Base-by-base conservation (phyloP, 2,888 invertebrate species). In the Acholoe squamosa region DNA sequence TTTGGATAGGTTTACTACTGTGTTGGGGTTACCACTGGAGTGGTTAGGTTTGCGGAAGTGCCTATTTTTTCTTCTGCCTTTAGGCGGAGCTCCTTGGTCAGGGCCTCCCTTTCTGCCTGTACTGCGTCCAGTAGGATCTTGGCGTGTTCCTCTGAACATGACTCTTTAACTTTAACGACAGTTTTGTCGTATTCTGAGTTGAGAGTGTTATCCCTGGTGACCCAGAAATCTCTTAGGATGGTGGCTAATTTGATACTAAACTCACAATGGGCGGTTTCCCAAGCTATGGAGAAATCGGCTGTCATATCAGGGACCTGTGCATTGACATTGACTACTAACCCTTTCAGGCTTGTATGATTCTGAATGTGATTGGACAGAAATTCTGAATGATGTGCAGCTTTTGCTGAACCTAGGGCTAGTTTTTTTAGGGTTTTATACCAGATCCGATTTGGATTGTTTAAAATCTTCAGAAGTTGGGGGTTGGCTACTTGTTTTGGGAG, bases 341-440 rank as follows among this genome's bases (percentile, higher is more conserved):
- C 61, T 61, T 19, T 3, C 61, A 19, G 61, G 61, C 22, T 7
- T 3, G 19, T 61, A 14, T 61, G 3, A n/a, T 19, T 61, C 3
- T 14, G 1, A 14, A 61, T 61, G 61, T 61, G 19, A 0, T 19
- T 61, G 5, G 19, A n/a, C 12, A 61, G 61, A 19, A 61, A 61
- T n/a, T 61, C 1, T 7, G 5, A 19, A 19, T 61, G 61, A 19
- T 61, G 61, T 3, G 19, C 1, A n/a, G 61, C 61, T 61, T 14
- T 61, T 12, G 61, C 19, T 7, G 19, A 0, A 61, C n/a, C n/a
- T 3, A 61, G 61, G n/a, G 61, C 5, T 19, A 61, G 14, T 19
- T 61, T 61, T 61, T 61, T 61, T 3, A 61, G 3, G n/a, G 61
- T 61, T 61, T 61, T 61, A n/a, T 61, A 61, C 61, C 61, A 61